Percentiles rank a stretch among this genome's conserved stretches.
These are phyloP conservation scores for Melanophora roralis DNA, from an alignment of 2,888 invertebrate genomes.

Conservation along the genomic window DNA sequence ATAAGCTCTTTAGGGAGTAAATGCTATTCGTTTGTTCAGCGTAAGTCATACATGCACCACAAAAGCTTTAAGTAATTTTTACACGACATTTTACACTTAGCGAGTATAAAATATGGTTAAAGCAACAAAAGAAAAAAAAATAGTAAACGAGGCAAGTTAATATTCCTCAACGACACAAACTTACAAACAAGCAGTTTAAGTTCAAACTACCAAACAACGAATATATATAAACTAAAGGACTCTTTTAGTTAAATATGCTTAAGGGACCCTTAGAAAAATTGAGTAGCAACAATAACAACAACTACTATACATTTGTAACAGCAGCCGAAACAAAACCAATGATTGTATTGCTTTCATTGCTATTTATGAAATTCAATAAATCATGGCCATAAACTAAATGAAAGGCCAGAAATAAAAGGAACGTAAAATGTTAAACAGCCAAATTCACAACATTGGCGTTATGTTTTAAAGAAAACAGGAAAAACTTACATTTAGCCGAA, in stretches of 20 bases:
- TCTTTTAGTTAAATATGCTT: constrained; percentile 72
- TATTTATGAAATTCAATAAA: constrained; percentile 76
- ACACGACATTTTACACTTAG: constrained; percentile 66
- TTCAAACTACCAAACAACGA: neutral
- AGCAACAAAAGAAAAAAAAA: constrained; percentile 8
- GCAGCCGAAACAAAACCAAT: constrained; percentile 63
- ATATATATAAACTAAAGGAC: constrained; percentile 16
- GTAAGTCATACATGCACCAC: constrained; percentile 43
- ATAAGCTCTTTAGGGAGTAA: constrained; percentile 63
- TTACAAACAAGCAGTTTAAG: neutral
- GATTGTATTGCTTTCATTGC: constrained; percentile 73
- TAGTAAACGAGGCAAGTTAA: constrained; percentile 25
- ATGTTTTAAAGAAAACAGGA: neutral
- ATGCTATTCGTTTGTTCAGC: constrained; percentile 20
- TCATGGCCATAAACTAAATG: constrained; percentile 68
- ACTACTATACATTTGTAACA: constrained; percentile 9
- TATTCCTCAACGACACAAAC: neutral
- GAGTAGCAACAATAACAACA: constrained; percentile 29
- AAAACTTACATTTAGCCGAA: constrained; percentile 32
- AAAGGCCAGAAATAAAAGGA: constrained; percentile 6
- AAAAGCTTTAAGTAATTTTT: constrained; percentile 65
- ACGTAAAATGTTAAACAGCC: constrained; percentile 18
- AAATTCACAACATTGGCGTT: constrained; percentile 20
- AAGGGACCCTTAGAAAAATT: constrained; percentile 65
- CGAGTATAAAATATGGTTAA: constrained; percentile 48